Evolutionary conservation across 2,888 invertebrate genomes (phyloP).

Genomic region (Torymus texanus): DNA sequence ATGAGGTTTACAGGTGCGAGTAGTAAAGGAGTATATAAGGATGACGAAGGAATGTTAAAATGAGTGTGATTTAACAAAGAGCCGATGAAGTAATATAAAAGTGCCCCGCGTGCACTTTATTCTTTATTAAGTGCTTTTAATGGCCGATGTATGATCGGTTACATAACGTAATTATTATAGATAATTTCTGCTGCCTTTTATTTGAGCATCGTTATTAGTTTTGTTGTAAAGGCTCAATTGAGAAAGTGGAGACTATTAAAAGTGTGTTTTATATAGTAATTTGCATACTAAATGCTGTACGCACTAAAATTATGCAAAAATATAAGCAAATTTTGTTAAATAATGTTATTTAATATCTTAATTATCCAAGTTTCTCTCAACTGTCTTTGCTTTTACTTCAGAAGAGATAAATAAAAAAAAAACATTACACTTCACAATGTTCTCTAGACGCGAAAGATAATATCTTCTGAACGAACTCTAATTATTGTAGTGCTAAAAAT

Average conservation of each 20-base stretch:
- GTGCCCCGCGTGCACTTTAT: no score
- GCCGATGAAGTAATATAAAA: no score
- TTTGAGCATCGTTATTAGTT: not conserved
- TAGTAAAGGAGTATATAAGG: no score
- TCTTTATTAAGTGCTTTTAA: slow-evolving; percentile 8
- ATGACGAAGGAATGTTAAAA: not conserved
- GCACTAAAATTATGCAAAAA: not conserved
- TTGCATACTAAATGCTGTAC: not conserved
- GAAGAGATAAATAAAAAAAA: no score
- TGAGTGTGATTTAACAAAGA: not conserved
- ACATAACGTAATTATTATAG: not conserved
- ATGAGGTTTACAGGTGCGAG: no score
- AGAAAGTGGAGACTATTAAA: not conserved
- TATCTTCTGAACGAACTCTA: no score
- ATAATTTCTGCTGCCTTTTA: not conserved
- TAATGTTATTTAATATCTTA: no score
- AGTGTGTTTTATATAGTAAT: not conserved
- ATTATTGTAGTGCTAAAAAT: no score
- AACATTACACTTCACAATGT: no score
- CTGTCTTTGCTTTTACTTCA: no score
- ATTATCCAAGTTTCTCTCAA: not conserved
- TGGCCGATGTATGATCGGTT: not conserved
- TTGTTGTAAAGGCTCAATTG: not conserved
- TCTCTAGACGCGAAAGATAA: no score
- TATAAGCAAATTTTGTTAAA: no score